These are phyloP conservation scores for Pangasius djambal DNA, from an alignment of 2,797 vertebrate genomes.

Conservation along the genomic window DNA sequence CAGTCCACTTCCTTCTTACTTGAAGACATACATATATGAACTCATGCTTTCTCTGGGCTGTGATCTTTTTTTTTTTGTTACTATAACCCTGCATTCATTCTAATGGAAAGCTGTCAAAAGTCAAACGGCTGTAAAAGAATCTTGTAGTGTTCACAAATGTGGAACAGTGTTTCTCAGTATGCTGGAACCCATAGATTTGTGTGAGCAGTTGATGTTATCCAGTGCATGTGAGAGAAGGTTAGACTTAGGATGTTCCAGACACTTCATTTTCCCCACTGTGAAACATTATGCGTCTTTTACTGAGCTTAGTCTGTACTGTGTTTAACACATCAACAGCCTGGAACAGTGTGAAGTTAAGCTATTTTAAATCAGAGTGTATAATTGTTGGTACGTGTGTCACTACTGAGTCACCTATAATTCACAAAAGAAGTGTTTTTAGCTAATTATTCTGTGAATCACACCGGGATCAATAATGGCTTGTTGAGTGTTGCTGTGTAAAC, in stretches of 20 bases:
- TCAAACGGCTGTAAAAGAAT: too few species aligned
- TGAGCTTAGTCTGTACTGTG: not conserved
- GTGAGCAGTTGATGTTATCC: slow-evolving; percentile 2
- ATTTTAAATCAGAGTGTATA: not conserved
- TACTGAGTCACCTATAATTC: not conserved
- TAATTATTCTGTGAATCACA: not conserved
- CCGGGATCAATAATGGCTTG: not conserved
- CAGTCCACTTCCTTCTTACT: not conserved
- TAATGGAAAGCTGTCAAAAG: not conserved
- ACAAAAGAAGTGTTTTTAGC: not conserved
- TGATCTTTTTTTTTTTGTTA: not conserved
- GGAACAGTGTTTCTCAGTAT: too few species aligned
- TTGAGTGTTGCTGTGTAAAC: not conserved
- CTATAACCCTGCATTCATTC: not conserved
- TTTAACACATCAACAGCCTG: not conserved
- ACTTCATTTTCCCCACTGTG: not conserved
- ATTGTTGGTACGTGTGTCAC: too few species aligned
- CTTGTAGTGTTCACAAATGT: not conserved
- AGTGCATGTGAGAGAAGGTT: not conserved
- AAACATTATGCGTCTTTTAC: not conserved
- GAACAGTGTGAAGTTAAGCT: not conserved
- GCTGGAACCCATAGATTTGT: not conserved
- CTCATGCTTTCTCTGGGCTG: not conserved
- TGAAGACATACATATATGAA: not conserved
- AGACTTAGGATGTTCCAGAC: not conserved